Percentiles rank a stretch among this genome's conserved stretches.
Conservation (phyloP, 2,888 invertebrate genomes). For the Amphipyra tragopoginis region DNA sequence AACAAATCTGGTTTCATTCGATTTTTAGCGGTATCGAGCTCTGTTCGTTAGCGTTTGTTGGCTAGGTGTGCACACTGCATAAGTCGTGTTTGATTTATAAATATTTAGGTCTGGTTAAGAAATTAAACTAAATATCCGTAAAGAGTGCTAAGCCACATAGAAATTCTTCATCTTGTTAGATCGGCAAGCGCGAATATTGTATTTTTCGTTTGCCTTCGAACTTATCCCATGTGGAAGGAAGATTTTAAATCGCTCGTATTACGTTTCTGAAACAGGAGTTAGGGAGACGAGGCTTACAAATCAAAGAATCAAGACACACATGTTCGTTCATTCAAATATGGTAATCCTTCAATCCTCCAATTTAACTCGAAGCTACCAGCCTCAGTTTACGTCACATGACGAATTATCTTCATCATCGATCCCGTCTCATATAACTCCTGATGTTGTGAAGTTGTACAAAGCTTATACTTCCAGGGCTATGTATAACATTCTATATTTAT, state of each 20-base stretch:
- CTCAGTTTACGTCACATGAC: neutral
- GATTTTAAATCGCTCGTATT: neutral
- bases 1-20: too few species aligned
- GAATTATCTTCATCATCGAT: conserved; percentile 4
- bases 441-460: conserved; percentile 6
- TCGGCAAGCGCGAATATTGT: too few species aligned
- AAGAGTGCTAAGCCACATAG: too few species aligned
- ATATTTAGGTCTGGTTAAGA: neutral
- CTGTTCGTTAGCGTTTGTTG: too few species aligned
- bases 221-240: too few species aligned
- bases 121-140: too few species aligned
- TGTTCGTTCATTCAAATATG: conserved; percentile 10
- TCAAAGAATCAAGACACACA: neutral
- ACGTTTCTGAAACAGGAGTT: neutral
- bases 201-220: too few species aligned
- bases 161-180: too few species aligned
- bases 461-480: conserved; percentile 4
- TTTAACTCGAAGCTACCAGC: neutral
- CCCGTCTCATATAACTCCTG: neutral
- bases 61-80: too few species aligned
- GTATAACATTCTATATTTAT: neutral
- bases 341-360: conserved; percentile 1
- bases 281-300: neutral
- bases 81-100: neutral
- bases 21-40: too few species aligned